Conservation (phyloP, 2,113 vertebrate species). For the Solenodon paradoxus region DNA sequence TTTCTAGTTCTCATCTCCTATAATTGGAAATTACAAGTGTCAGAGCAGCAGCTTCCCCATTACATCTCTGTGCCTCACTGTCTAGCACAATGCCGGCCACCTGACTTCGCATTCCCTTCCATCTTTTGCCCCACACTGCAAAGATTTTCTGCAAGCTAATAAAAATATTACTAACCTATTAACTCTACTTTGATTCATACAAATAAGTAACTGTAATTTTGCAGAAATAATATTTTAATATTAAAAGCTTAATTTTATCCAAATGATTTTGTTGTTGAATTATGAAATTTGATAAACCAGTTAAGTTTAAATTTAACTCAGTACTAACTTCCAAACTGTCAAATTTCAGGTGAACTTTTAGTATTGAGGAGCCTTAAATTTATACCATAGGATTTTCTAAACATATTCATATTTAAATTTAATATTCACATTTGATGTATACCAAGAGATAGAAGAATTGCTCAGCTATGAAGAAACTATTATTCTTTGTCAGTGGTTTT, state of each 20-base stretch:
- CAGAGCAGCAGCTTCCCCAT: too few relatives aligned
- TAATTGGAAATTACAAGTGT: background rate
- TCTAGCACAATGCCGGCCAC: background rate
- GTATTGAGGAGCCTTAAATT: background rate
- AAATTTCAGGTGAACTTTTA: background rate
- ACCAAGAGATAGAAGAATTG: background rate
- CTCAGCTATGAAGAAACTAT: background rate
- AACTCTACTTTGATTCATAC: background rate
- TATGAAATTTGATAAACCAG: background rate
- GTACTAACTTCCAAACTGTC: background rate
- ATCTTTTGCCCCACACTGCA: background rate
- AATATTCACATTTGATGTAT: background rate
- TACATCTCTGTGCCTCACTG: background rate
- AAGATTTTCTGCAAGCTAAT: background rate
- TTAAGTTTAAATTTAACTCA: background rate
- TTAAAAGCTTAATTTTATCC: background rate
- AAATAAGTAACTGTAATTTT: background rate
- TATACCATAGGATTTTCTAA: background rate
- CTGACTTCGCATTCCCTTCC: background rate
- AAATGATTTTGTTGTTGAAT: background rate
- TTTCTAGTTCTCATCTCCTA: background rate
- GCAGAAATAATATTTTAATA: slow-evolving; percentile 3
- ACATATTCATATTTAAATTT: slow-evolving; percentile 13
- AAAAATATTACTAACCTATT: background rate
- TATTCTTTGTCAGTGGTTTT: slow-evolving; percentile 13